Evolutionary conservation across 2,888 invertebrate species (phyloP).

Genomic region (Oligia fasciuncula): DNA sequence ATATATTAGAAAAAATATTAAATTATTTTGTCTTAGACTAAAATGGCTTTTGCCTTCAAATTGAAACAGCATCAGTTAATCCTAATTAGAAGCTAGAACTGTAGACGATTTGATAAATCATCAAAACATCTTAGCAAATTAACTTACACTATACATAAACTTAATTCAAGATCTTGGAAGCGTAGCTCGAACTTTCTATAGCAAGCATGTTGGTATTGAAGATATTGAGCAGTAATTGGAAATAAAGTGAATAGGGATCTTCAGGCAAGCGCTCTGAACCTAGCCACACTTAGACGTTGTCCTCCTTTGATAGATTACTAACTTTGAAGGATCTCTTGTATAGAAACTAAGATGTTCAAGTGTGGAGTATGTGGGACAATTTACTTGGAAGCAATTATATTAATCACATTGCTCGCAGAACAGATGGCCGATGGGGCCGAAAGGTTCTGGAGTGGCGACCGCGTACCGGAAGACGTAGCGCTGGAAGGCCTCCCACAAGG

Average conservation of each 20-base stretch:
- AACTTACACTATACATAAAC: conserved; percentile 6
- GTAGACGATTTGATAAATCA: no score
- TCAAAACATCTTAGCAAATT: not conserved
- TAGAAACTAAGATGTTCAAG: conserved; percentile 3
- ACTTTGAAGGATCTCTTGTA: conserved; percentile 32
- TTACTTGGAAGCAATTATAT: not conserved
- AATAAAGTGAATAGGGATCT: conserved; percentile 44
- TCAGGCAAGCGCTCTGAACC: conserved; percentile 17
- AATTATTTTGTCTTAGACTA: not conserved
- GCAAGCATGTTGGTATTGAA: conserved; percentile 19
- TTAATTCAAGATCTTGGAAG: conserved; percentile 26
- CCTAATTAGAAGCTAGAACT: not conserved
- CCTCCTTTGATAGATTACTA: conserved; percentile 43
- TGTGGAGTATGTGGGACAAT: not conserved
- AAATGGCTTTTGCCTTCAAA: not conserved
- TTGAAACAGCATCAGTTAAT: not conserved
- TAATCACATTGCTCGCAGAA: no score
- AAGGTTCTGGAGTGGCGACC: no score
- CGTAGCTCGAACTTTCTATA: conserved; percentile 6
- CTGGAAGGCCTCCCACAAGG: no score
- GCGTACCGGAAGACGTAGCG: no score
- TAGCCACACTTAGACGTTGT: conserved; percentile 1
- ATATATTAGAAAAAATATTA: no score
- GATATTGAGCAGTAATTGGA: conserved; percentile 53
- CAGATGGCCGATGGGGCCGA: no score